A percentile compares a stretch with the other conserved stretches of the same genome.
Conservation (phyloP, 2,888 invertebrate genomes). For the Macrosoma leucophasiata region DNA sequence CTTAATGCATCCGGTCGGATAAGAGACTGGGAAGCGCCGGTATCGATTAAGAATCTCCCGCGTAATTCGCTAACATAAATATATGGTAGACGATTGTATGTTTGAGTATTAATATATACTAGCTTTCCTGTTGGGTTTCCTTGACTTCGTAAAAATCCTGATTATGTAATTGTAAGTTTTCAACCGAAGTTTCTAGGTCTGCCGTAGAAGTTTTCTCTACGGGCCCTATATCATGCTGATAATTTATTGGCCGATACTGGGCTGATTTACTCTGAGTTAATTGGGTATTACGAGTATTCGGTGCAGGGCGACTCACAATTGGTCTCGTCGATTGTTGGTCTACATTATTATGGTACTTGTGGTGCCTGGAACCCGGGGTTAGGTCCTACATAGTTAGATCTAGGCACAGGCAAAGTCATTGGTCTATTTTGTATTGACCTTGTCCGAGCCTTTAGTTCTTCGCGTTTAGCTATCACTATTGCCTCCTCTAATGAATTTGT, state of each 20-base stretch:
- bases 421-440: too few relatives aligned
- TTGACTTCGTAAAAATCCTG: not conserved
- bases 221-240: not conserved
- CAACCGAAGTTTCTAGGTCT: conserved; percentile 2
- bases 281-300: not conserved
- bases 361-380: not conserved
- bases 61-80: conserved; percentile 15
- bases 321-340: conserved; percentile 5
- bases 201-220: not conserved
- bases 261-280: not conserved
- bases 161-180: too few relatives aligned
- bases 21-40: conserved; percentile 17
- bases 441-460: conserved; percentile 19
- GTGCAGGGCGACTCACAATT: not conserved
- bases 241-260: not conserved
- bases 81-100: conserved; percentile 11
- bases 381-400: not conserved
- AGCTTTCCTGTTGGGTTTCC: not conserved
- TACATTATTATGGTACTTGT: not conserved
- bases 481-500: conserved; percentile 22
- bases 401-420: too few relatives aligned
- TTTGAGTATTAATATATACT: conserved; percentile 6
- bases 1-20: conserved; percentile 16
- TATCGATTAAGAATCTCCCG: conserved; percentile 17
- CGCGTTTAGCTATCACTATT: conserved; percentile 24